Conservation (phyloP, 2,888 invertebrate species). For the Cerceris ruficornis region DNA sequence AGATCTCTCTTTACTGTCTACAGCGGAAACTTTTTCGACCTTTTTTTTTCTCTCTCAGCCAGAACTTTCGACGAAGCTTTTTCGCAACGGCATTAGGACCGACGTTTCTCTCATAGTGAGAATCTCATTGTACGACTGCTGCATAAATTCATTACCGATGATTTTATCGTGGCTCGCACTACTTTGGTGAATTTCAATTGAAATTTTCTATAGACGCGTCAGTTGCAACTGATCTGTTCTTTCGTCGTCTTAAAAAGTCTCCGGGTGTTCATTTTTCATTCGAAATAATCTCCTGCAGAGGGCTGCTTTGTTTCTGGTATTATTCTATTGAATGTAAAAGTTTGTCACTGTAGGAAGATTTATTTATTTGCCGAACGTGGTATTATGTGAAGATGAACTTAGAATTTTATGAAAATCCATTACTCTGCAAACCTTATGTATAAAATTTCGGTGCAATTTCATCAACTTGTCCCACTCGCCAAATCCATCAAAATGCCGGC, state of each 20-base stretch:
- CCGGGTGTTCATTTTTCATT: no score
- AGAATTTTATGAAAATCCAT: no score
- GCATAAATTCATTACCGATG: constrained; percentile 50
- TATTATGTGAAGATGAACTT: no score
- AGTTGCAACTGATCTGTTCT: not conserved
- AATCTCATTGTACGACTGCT: constrained; percentile 34
- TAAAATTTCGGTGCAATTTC: no score
- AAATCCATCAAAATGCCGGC: no score
- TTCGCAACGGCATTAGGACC: constrained; percentile 19
- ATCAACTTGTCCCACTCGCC: no score
- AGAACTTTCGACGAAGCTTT: constrained; percentile 45
- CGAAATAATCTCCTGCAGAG: no score
- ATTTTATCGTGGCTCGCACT: constrained; percentile 12
- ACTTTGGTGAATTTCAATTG: constrained; percentile 12
- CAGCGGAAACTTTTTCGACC: constrained; percentile 34
- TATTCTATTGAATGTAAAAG: no score
- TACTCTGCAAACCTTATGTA: no score
- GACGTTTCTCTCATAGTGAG: constrained; percentile 27
- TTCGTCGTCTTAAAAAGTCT: not conserved
- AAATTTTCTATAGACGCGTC: constrained; percentile 12
- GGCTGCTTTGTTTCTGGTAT: no score
- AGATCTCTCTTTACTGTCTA: constrained; percentile 32
- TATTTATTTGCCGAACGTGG: no score
- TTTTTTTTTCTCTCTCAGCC: constrained; percentile 15
- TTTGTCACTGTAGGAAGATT: no score